These are phyloP conservation scores for Ophion slaviceki DNA, from an alignment of 2,888 invertebrate genomes.

Conservation along the genomic window DNA sequence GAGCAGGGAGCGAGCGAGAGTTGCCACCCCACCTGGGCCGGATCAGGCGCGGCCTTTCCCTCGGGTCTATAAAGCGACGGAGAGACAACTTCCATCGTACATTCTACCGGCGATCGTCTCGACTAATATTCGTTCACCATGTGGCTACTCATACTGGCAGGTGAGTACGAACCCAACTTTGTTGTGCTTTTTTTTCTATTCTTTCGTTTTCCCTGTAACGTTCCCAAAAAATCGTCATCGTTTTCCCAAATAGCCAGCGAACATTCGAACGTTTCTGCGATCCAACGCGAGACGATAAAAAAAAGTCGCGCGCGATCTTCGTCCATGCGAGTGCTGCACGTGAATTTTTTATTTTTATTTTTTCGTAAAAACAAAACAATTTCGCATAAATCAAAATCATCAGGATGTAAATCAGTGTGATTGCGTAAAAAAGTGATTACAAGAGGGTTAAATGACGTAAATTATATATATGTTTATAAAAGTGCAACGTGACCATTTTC, in stretches of 20 bases:
- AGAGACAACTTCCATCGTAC: constrained; percentile 78
- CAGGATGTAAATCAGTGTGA: constrained; percentile 31
- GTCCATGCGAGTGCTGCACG: constrained; percentile 48
- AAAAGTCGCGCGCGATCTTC: constrained; percentile 5
- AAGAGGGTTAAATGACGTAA: constrained; percentile 17
- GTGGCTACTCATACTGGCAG: constrained; percentile 82
- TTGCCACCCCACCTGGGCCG: constrained; percentile 79
- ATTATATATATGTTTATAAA: constrained; percentile 12
- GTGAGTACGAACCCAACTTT: constrained; percentile 74
- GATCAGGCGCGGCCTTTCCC: constrained; percentile 82
- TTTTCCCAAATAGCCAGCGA: not conserved
- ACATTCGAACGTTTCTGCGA: not conserved
- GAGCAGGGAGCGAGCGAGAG: constrained; percentile 41
- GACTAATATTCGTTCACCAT: constrained; percentile 80
- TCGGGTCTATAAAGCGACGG: constrained; percentile 82
- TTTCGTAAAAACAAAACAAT: not conserved
- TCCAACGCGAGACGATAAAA: not conserved
- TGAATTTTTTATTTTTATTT: constrained; percentile 14
- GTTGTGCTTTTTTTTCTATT: not conserved
- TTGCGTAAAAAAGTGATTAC: constrained; percentile 35
- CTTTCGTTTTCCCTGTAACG: not conserved
- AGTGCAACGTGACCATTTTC: constrained; percentile 56
- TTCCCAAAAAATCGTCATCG: not conserved
- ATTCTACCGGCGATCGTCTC: constrained; percentile 80
- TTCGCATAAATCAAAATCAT: not conserved